These are phyloP conservation scores for Syngnathoides biaculeatus DNA, from an alignment of 2,113 vertebrate species.

Conservation along the genomic window DNA sequence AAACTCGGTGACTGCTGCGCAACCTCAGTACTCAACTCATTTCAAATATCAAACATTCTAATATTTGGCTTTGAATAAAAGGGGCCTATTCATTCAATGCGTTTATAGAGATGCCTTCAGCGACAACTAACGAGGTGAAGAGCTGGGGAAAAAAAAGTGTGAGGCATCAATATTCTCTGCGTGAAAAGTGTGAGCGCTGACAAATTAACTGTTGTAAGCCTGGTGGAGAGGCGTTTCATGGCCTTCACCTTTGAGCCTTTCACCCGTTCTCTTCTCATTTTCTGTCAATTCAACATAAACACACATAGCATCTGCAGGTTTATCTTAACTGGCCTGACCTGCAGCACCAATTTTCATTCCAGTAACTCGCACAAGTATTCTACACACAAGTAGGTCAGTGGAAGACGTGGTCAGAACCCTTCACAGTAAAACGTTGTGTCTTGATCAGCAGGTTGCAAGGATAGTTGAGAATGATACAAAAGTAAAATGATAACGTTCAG, in stretches of 20 bases:
- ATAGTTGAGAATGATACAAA: neutral
- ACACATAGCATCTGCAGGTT: neutral
- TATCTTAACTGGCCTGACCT: constrained; percentile 1
- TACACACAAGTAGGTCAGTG: neutral
- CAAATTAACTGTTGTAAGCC: neutral
- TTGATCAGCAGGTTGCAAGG: neutral
- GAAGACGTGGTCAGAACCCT: neutral
- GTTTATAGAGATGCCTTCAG: constrained; percentile 31
- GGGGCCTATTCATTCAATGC: constrained; percentile 47
- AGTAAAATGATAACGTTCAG: too few relatives aligned
- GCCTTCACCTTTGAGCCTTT: neutral
- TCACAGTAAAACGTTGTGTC: neutral
- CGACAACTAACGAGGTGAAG: constrained; percentile 33
- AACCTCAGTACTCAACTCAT: constrained; percentile 57
- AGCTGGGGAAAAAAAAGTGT: constrained; percentile 24
- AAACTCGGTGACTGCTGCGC: constrained; percentile 52
- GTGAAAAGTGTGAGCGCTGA: constrained; percentile 9
- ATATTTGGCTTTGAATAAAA: constrained; percentile 57
- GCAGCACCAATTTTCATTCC: neutral
- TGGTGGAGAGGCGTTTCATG: neutral
- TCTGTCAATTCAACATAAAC: constrained; percentile 12
- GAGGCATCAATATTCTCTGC: constrained; percentile 13
- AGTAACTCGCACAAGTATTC: neutral
- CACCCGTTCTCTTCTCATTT: neutral
- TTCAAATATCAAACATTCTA: constrained; percentile 57